These are phyloP conservation scores for Alcedo atthis DNA, from an alignment of 2,797 vertebrate species.

Conservation along the genomic window DNA sequence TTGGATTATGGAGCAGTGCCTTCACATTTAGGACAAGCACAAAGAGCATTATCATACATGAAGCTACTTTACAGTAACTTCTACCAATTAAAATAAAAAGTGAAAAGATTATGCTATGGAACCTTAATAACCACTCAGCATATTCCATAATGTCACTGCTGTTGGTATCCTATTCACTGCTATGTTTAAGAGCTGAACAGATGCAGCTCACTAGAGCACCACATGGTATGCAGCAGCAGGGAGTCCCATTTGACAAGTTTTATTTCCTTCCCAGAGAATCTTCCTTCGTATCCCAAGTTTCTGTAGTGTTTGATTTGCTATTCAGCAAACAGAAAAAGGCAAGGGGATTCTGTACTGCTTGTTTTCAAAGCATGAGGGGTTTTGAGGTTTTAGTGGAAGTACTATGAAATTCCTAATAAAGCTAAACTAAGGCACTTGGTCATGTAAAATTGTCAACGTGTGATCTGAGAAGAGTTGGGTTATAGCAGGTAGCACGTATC, in stretches of 20 bases:
- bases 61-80: constrained; percentile 3
- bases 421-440: background rate
- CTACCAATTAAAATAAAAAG: constrained; percentile 36
- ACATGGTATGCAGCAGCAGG: constrained; percentile 67
- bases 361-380: background rate
- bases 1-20: background rate
- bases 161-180: constrained; percentile 11
- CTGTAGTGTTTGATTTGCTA: constrained; percentile 56
- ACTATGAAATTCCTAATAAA: constrained; percentile 9
- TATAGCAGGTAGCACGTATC: background rate
- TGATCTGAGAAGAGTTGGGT: background rate
- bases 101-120: background rate
- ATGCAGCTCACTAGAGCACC: constrained; percentile 61
- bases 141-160: constrained; percentile 59
- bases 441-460: background rate
- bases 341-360: constrained; percentile 17
- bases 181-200: constrained; percentile 67
- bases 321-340: constrained; percentile 46
- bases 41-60: background rate
- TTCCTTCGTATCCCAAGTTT: constrained; percentile 43
- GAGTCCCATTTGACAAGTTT: constrained; percentile 69
- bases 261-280: constrained; percentile 60
- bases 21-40: background rate
- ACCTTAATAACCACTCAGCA: constrained; percentile 41
- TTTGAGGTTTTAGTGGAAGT: background rate